Base-by-base conservation (phyloP, 2,888 invertebrate species). In the Cetonia aurata region DNA sequence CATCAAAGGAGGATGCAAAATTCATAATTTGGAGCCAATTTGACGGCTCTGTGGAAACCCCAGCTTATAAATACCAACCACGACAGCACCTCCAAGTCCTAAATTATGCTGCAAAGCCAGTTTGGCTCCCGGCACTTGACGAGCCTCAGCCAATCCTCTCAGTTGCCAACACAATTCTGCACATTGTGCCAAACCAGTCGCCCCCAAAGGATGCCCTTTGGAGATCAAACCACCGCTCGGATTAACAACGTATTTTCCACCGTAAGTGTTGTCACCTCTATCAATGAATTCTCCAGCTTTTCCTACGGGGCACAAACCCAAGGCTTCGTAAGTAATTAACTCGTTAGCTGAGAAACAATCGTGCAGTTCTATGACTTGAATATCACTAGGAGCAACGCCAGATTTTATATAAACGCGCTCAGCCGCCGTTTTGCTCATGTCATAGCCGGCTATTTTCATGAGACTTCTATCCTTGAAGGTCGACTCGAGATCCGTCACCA, bases 261-360 rank as follows among this genome's bases (percentile, higher is more conserved):
- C 94, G 79, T 99, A 99, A 0, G 99, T 99, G 83, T 99, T 99
- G 82, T 98, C 94, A 0, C 96, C 96, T 3, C 91, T 88, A 83
- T 99, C 99, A 73, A 99, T 91, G 74, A 99, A 88, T 79, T 94
- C 93, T 12, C 94, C 96, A 0, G 95, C 99, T 85, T 96, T 91
- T 17, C 98, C 98, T 76, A 90, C 91, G n/a, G 91, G 89, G 81
- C 98, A 99, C 4, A 98, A 85, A 52, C 98, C 97, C 15, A 99
- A 87, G 0, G 97, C 98, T 86, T 99, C 99, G 79, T 99, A 99
- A 0, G 98, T 97, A 67, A 99, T 93, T 75, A 99, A 85, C 83
- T 99, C 99, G 83, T 99, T 99, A 6, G 96, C 93, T 4, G 98
- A 96, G 84, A 99, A 99, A 84, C 99, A 99, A 83, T 99, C 99